These are phyloP conservation scores for Stylophora pistillata DNA, from an alignment of 64 coral and sea anemone species.

Conservation along the genomic window DNA sequence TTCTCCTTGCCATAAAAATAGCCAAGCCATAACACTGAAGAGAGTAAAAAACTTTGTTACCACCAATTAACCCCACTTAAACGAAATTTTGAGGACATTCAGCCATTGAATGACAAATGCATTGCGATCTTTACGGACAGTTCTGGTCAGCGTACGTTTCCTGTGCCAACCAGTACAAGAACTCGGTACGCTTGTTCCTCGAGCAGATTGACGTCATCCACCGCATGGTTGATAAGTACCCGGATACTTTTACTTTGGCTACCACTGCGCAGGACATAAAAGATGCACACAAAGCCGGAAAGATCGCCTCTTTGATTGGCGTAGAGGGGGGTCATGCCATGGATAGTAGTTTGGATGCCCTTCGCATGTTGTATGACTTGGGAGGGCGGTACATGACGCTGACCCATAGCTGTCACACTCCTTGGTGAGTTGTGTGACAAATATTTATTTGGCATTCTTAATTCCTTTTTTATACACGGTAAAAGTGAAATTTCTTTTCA, in stretches of 20 bases:
- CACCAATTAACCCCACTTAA: too few relatives aligned
- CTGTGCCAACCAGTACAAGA: slow-evolving; percentile 79
- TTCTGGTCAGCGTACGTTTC: slow-evolving; percentile 83
- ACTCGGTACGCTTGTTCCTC: slow-evolving; percentile 72
- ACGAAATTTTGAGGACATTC: too few relatives aligned
- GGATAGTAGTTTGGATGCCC: slow-evolving; percentile 79
- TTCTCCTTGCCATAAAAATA: too few relatives aligned
- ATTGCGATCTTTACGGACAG: slow-evolving; percentile 8
- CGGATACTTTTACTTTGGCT: slow-evolving; percentile 51
- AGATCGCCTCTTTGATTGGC: slow-evolving; percentile 78
- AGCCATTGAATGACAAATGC: too few relatives aligned
- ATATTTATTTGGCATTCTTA: background rate
- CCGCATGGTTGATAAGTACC: slow-evolving; percentile 67
- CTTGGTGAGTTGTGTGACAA: slow-evolving; percentile 50
- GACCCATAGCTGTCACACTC: slow-evolving; percentile 80
- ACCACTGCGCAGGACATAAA: slow-evolving; percentile 68
- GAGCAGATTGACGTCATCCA: slow-evolving; percentile 76
- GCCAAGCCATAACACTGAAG: too few relatives aligned
- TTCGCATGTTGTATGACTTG: slow-evolving; percentile 84
- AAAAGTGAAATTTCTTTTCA: too few relatives aligned
- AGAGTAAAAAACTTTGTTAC: too few relatives aligned
- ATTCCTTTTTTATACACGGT: background rate
- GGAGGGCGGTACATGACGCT: slow-evolving; percentile 87
- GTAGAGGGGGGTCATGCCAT: slow-evolving; percentile 80
- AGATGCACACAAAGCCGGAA: slow-evolving; percentile 52